Conservation (phyloP, 2,113 vertebrate species). For the Caranx melampygus region DNA sequence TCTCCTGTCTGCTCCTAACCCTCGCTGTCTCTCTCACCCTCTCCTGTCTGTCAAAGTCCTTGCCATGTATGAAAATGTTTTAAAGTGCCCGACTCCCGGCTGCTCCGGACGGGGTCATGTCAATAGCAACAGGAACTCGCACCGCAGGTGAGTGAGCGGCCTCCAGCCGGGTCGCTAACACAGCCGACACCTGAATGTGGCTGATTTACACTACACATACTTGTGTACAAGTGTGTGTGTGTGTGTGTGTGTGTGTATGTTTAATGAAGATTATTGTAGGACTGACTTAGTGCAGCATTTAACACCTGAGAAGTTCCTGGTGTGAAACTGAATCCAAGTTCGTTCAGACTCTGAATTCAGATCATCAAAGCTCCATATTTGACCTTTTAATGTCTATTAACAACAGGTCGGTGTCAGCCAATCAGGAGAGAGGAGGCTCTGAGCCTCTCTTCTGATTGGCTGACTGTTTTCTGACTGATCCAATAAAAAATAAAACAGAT, state of each 20-base stretch:
- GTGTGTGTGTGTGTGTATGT: neutral
- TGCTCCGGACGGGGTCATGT: slow-evolving; percentile 99
- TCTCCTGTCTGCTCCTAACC: slow-evolving; percentile 81
- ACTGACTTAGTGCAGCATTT: no score
- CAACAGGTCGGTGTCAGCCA: no score
- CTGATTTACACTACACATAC: neutral
- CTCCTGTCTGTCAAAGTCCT: slow-evolving; percentile 96
- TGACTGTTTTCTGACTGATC: no score
- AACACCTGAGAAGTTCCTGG: no score
- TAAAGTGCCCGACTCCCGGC: slow-evolving; percentile 99
- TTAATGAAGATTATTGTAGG: neutral
- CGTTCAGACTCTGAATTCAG: no score
- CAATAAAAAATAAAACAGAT: no score
- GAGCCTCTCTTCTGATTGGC: no score
- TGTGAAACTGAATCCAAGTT: no score
- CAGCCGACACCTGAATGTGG: neutral
- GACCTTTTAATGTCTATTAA: no score
- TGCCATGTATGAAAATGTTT: slow-evolving; percentile 99
- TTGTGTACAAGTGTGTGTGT: neutral
- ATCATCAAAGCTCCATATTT: no score
- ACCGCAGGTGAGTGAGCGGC: slow-evolving; percentile 94
- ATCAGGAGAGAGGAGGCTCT: no score
- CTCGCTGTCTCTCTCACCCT: slow-evolving; percentile 86
- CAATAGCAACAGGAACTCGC: slow-evolving; percentile 99
- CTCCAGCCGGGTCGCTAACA: slow-evolving; percentile 16